Evolutionary conservation across 2,888 invertebrate species (phyloP).

Genomic region (Pyrocoelia pectoralis): DNA sequence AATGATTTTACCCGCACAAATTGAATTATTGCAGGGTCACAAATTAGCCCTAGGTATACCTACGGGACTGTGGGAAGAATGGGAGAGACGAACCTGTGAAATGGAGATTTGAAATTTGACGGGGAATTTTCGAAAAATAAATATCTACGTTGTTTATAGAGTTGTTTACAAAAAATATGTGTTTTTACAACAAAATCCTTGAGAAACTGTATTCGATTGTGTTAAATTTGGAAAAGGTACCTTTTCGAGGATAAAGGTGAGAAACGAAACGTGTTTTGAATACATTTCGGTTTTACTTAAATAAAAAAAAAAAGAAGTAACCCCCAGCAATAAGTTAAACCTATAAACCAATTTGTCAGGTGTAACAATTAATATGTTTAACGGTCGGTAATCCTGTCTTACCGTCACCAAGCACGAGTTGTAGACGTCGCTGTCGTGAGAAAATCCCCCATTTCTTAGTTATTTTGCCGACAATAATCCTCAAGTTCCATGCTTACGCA

Average conservation of each 20-base stretch:
- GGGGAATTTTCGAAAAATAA: too few relatives aligned
- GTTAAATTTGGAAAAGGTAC: too few relatives aligned
- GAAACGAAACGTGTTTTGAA: background rate
- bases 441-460: slow-evolving; percentile 28
- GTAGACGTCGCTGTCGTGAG: slow-evolving; percentile 24
- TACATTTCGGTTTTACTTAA: background rate
- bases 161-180: too few relatives aligned
- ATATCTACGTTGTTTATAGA: too few relatives aligned
- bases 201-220: too few relatives aligned
- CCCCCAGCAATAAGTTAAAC: background rate
- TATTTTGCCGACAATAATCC: slow-evolving; percentile 31
- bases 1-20: too few relatives aligned
- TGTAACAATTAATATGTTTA: slow-evolving; percentile 36
- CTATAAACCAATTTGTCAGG: slow-evolving; percentile 30
- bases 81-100: too few relatives aligned
- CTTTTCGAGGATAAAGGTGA: background rate
- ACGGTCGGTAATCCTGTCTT: slow-evolving; percentile 30
- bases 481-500: slow-evolving; percentile 31
- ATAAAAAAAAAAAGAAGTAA: background rate
- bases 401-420: slow-evolving; percentile 33
- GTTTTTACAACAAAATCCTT: too few relatives aligned
- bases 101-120: too few relatives aligned
- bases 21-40: too few relatives aligned
- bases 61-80: too few relatives aligned
- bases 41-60: too few relatives aligned